Base-by-base conservation (phyloP, 35 echinoderm and acorn worm genomes). In the Heliocidaris erythrogramma region DNA sequence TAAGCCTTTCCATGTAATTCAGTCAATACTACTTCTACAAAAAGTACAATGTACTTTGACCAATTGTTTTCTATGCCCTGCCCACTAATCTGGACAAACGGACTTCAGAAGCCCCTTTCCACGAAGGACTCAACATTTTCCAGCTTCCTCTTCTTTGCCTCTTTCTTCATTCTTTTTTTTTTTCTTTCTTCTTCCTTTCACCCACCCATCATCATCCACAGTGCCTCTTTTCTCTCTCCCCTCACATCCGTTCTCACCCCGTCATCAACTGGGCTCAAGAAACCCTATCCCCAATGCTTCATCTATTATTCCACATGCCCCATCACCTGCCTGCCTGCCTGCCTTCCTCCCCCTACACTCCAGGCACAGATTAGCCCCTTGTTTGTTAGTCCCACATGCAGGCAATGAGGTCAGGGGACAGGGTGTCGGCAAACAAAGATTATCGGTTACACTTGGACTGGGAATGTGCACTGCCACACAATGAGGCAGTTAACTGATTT, bases 331-430 rank as follows among this genome's bases (percentile, higher is more conserved):
- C 60, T 69, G 65, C 65, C 65, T 78, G 60, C 60, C 60, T 69
- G 65, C 65, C 65, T 78, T 78, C 65, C 65, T 78, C 65, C 65
- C 65, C 65, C 65, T 42, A 78, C 8, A 78, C 65, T 78, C 65
- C 65, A n/a, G 65, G 65, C 65, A 78, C 65, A 78, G 65, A 78
- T 78, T 78, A 78, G 65, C 65, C 65, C 65, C 65, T 78, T 78
- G 65, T 78, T 78, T 78, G 65, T 78, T 78, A 78, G 65, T 78
- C 65, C 65, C 65, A 78, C 65, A 78, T 78, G 65, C 65, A 78
- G 65, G 65, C 65, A 78, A 78, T 78, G 65, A 78, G 65, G 65
- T 78, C 65, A 78, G 65, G 65, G 65, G 18, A 78, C 65, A 18
- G 65, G 65, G 65, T 78, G 65, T 78, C 65, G 65, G 65, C 65